A percentile compares a stretch with the other conserved stretches of the same genome.
These are phyloP conservation scores for Prosopocoilus inquinatus DNA, from an alignment of 2,888 invertebrate genomes.

Conservation along the genomic window DNA sequence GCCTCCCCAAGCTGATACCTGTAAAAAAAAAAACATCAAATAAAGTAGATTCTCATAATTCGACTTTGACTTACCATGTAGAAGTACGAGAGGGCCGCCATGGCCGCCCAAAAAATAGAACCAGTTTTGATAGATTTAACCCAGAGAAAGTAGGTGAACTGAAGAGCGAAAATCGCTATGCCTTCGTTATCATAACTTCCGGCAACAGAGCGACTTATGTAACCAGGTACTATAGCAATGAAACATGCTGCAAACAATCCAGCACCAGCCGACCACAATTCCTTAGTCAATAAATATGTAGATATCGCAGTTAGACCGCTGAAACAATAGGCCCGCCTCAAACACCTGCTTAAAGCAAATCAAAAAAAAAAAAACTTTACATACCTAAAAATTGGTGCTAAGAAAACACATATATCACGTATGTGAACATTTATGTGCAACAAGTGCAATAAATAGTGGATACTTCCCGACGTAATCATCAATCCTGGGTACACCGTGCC, in stretches of 20 bases:
- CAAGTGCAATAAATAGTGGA: conserved; percentile 88
- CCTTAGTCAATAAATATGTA: conserved; percentile 95
- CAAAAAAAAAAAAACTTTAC: conserved; percentile 4
- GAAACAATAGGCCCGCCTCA: conserved; percentile 40
- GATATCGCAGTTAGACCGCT: conserved; percentile 98
- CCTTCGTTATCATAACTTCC: conserved; percentile 99
- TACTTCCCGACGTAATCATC: conserved; percentile 98
- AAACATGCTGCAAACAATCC: conserved; percentile 98
- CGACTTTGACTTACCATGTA: conserved; percentile 80
- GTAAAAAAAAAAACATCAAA: conserved; percentile 30
- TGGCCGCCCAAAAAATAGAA: conserved; percentile 93
- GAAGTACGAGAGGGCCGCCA: conserved; percentile 95
- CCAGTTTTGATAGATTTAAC: conserved; percentile 97
- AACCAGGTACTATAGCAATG: conserved; percentile 98
- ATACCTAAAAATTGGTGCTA: conserved; percentile 95
- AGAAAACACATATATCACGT: conserved; percentile 96
- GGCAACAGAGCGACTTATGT: conserved; percentile 97
- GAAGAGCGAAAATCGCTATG: conserved; percentile 98
- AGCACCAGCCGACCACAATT: conserved; percentile 94
- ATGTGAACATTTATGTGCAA: conserved; percentile 98
- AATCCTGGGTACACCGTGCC: conserved; percentile 99
- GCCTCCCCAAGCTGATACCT: conserved; percentile 99
- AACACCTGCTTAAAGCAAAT: conserved; percentile 8
- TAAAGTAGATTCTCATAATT: not conserved
- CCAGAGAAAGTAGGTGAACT: conserved; percentile 98